phyloP scores from a whole-genome alignment of 2,797 vertebrate genomes.

The Amazona finschi region DNA sequence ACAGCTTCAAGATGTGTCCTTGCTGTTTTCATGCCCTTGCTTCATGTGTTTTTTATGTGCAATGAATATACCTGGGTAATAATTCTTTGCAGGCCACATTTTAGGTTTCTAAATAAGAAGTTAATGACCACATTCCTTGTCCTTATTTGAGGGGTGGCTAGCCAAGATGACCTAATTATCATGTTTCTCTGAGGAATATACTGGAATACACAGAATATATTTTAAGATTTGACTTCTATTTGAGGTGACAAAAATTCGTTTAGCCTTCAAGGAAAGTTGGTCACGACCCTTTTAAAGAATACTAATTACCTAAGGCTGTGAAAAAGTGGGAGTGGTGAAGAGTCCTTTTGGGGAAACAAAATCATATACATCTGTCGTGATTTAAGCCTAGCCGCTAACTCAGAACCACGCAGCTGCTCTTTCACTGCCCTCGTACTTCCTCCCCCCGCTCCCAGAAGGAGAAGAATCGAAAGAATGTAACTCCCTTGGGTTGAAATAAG shows the following conservation, averaged over 20 bases:
- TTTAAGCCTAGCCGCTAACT: background rate
- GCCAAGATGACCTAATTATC: background rate
- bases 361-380: background rate
- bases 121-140: background rate
- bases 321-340: background rate
- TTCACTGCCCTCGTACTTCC: background rate
- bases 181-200: background rate
- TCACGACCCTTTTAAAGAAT: background rate
- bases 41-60: background rate
- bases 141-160: background rate
- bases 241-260: background rate
- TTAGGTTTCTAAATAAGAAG: background rate
- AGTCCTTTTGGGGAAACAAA: background rate
- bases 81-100: background rate
- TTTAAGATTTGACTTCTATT: background rate
- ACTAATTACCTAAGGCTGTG: background rate
- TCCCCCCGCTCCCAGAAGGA: background rate
- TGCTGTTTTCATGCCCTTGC: background rate
- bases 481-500: background rate
- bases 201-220: background rate
- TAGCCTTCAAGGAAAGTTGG: background rate
- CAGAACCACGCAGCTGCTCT: background rate
- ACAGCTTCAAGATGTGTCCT: background rate
- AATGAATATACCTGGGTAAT: background rate
- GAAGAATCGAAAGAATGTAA: background rate